phyloP scores from a whole-genome alignment of 2,797 vertebrate genomes.

The Tiaroga cobitis region DNA sequence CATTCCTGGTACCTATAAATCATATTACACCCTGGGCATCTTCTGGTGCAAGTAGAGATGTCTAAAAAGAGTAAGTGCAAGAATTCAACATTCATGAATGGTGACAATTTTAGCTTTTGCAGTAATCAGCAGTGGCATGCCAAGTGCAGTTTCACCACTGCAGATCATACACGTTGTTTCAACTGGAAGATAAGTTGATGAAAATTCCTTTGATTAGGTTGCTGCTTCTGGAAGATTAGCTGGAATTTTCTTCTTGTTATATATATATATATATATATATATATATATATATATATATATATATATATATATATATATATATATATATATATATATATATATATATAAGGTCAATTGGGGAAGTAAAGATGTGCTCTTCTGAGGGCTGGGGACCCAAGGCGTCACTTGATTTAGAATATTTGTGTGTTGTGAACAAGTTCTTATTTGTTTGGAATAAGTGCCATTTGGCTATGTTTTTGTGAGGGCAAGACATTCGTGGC shows the following conservation, averaged over 20 bases:
- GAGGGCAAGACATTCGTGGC: background rate
- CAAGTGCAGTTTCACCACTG: conserved; percentile 1
- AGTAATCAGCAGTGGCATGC: background rate
- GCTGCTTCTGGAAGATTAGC: background rate
- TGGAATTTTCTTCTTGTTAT: conserved; percentile 1
- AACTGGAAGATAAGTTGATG: conserved; percentile 7
- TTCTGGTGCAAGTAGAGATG: conserved; percentile 12
- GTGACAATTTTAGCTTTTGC: conserved; percentile 11
- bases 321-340: background rate
- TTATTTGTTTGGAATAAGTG: conserved; percentile 23
- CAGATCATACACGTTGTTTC: background rate
- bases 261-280: background rate
- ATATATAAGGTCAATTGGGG: conserved; percentile 29
- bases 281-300: conserved; percentile 26
- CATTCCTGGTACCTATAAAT: conserved; percentile 29
- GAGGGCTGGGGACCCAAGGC: background rate
- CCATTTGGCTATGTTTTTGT: conserved; percentile 28
- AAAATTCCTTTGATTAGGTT: conserved; percentile 1
- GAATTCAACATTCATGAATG: background rate
- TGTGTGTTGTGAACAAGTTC: conserved; percentile 3
- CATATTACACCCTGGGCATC: conserved; percentile 23
- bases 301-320: conserved; percentile 7
- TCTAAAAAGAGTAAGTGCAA: background rate
- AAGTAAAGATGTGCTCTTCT: background rate
- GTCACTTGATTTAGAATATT: background rate